A percentile compares a stretch with the other conserved stretches of the same genome.
Evolutionary conservation across 2,797 vertebrate genomes (phyloP).

Genomic region (Novumbra hubbsi): DNA sequence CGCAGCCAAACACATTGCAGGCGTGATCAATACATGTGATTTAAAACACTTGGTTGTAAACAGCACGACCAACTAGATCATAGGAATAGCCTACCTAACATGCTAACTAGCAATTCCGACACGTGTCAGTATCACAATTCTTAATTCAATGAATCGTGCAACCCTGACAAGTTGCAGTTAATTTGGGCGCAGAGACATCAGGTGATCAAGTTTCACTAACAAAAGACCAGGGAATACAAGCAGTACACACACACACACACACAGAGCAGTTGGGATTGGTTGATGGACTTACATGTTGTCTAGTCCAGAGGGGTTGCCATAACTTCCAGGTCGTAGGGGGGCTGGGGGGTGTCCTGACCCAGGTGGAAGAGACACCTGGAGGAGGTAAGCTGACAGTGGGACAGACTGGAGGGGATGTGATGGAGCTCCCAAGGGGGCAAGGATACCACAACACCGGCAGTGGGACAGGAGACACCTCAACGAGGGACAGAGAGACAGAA

Average conservation of each 20-base stretch:
- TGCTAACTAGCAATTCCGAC: no score
- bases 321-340: constrained; percentile 32
- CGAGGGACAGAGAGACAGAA: neutral
- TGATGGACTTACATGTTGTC: constrained; percentile 60
- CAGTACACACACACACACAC: neutral
- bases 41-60: no score
- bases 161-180: no score
- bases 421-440: neutral
- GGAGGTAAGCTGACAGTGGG: neutral
- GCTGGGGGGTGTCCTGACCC: neutral
- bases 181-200: no score
- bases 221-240: no score
- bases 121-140: no score
- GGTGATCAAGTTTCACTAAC: no score
- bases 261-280: neutral
- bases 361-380: neutral
- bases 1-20: no score
- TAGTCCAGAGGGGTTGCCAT: constrained; percentile 55
- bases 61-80: no score
- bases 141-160: no score
- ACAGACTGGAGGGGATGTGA: neutral
- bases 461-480: neutral
- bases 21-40: no score
- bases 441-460: neutral
- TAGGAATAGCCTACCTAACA: no score